Conservation (phyloP, 2,888 invertebrate genomes). For the Pseudolycoriella hygida region DNA sequence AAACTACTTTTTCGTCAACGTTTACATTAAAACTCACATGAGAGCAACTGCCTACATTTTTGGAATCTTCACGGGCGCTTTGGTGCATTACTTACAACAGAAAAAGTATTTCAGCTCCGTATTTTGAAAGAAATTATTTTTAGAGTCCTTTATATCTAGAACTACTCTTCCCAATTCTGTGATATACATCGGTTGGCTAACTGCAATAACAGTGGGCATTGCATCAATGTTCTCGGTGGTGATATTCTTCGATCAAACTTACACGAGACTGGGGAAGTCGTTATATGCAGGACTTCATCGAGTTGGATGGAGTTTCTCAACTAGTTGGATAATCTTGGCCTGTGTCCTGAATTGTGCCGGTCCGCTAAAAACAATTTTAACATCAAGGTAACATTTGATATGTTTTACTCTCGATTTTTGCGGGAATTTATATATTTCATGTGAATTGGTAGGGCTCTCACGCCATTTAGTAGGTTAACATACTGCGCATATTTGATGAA, state of each 20-base stretch:
- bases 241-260: constrained; percentile 43
- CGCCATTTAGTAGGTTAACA: constrained; percentile 48
- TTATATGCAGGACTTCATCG: constrained; percentile 47
- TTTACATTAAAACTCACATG: constrained; percentile 60
- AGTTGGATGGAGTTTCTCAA: constrained; percentile 46
- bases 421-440: too few relatives aligned
- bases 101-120: constrained; percentile 32
- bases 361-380: constrained; percentile 19
- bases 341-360: constrained; percentile 49
- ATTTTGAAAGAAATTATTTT: constrained; percentile 3
- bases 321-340: constrained; percentile 48
- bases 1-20: constrained; percentile 43
- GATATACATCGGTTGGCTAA: constrained; percentile 21
- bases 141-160: too few relatives aligned
- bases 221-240: constrained; percentile 42
- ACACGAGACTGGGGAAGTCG: constrained; percentile 36
- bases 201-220: constrained; percentile 27
- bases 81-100: constrained; percentile 43
- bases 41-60: constrained; percentile 50
- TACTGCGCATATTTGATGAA: constrained; percentile 57
- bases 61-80: constrained; percentile 45
- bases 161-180: constrained; percentile 26
- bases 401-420: too few relatives aligned
- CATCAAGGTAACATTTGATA: constrained; percentile 28
- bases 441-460: too few relatives aligned